These are phyloP conservation scores for Tetramorium simillimum DNA, from an alignment of 1,140 invertebrate species.

Conservation along the genomic window DNA sequence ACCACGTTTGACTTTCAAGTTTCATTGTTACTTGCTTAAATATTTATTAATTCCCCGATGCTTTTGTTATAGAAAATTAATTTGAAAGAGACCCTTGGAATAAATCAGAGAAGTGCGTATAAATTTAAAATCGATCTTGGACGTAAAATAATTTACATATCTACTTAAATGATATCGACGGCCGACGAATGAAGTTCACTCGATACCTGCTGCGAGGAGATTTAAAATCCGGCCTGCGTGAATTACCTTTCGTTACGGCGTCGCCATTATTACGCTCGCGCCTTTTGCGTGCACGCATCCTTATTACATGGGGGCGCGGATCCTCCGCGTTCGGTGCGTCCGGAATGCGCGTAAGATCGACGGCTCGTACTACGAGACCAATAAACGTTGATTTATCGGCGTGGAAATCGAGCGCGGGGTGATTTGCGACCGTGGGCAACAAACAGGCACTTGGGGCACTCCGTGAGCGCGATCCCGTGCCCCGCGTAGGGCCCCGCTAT, in stretches of 20 bases:
- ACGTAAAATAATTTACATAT: slow-evolving; percentile 9
- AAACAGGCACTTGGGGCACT: slow-evolving; percentile 24
- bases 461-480: slow-evolving; percentile 25
- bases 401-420: slow-evolving; percentile 81
- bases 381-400: slow-evolving; percentile 84
- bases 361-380: slow-evolving; percentile 66
- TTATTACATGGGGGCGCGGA: slow-evolving; percentile 7
- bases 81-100: too few species aligned
- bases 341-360: slow-evolving; percentile 62
- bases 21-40: too few species aligned
- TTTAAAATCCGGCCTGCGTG: slow-evolving; percentile 13
- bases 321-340: background rate
- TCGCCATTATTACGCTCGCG: slow-evolving; percentile 23
- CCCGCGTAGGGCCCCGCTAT: slow-evolving; percentile 60
- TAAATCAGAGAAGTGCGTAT: background rate
- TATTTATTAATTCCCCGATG: background rate
- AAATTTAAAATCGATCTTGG: background rate
- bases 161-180: slow-evolving; percentile 1
- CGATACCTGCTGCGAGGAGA: background rate
- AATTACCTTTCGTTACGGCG: slow-evolving; percentile 17
- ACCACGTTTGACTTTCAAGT: too few species aligned
- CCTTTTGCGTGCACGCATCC: background rate
- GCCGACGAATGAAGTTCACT: background rate
- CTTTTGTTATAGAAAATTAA: background rate
- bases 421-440: slow-evolving; percentile 80